A percentile compares a stretch with the other conserved stretches of the same genome.
phyloP scores from a whole-genome alignment of 2,888 invertebrate species.

The Aethes cnicana region DNA sequence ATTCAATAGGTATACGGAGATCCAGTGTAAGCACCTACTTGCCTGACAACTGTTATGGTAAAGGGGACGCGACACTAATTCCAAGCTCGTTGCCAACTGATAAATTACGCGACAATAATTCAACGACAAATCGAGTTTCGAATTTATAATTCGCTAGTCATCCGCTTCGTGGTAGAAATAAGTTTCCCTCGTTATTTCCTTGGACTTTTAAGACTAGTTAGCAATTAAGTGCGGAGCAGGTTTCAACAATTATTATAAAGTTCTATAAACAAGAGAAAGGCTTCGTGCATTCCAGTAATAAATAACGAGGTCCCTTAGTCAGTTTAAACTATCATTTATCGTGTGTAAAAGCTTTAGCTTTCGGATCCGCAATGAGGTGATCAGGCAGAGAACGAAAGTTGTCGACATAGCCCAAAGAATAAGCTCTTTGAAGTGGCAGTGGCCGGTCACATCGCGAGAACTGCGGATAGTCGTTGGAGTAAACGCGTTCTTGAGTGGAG shows the following conservation, averaged over 20 bases:
- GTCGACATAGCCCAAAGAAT: no score
- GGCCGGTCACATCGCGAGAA: no score
- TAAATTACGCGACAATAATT: slow-evolving; percentile 64
- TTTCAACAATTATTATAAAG: background rate
- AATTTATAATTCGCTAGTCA: slow-evolving; percentile 44
- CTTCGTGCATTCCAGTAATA: slow-evolving; percentile 13
- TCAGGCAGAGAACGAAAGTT: no score
- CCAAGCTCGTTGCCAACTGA: slow-evolving; percentile 47
- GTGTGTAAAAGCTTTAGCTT: slow-evolving; percentile 12
- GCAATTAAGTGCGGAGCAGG: background rate
- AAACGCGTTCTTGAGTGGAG: no score
- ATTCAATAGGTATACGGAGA: slow-evolving; percentile 56
- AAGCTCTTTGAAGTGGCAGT: no score
- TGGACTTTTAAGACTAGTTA: background rate
- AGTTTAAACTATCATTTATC: slow-evolving; percentile 25
- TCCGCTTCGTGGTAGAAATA: slow-evolving; percentile 3
- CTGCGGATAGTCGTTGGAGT: no score
- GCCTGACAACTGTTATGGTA: slow-evolving; percentile 50
- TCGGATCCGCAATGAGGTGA: no score
- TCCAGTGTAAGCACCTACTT: slow-evolving; percentile 50
- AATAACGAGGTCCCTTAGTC: slow-evolving; percentile 11
- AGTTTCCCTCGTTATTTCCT: background rate
- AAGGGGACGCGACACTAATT: slow-evolving; percentile 54
- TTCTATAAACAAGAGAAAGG: slow-evolving; percentile 6
- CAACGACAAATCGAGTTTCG: slow-evolving; percentile 49